A percentile compares a stretch with the other conserved stretches of the same genome.
Evolutionary conservation across 2,797 vertebrate species (phyloP).

Genomic region (Numenius phaeopus): DNA sequence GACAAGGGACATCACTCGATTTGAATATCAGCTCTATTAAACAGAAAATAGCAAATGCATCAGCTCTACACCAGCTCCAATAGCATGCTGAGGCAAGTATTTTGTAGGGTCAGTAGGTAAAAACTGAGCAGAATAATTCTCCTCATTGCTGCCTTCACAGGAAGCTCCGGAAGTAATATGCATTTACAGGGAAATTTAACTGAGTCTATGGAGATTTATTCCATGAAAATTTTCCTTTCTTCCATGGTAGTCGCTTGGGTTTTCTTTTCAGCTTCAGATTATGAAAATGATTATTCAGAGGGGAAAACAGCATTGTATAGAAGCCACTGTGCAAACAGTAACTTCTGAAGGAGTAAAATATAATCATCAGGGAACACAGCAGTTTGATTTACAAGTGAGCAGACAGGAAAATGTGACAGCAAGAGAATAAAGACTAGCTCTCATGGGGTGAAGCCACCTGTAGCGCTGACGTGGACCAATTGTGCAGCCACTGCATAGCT

Average conservation of each 20-base stretch:
- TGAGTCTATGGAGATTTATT: neutral
- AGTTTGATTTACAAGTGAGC: neutral
- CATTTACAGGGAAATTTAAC: neutral
- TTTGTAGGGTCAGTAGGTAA: neutral
- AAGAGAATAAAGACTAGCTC: neutral
- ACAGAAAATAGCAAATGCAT: neutral
- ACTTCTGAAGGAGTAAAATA: neutral
- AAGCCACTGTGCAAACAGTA: neutral
- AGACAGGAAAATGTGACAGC: neutral
- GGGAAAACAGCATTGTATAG: neutral
- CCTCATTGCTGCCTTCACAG: neutral
- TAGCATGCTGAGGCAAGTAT: neutral
- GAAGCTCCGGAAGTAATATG: neutral
- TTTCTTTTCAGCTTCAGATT: slow-evolving; percentile 23
- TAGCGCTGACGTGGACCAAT: neutral
- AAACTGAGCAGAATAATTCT: neutral
- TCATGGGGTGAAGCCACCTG: neutral
- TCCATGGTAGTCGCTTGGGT: neutral
- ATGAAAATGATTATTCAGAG: slow-evolving; percentile 23
- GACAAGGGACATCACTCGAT: neutral
- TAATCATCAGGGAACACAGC: neutral
- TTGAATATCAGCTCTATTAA: slow-evolving; percentile 31
- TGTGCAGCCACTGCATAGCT: neutral
- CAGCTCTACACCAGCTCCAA: neutral
- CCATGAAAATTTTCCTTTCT: neutral